Conservation (phyloP, 2,888 invertebrate genomes). For the Pocota personata region DNA sequence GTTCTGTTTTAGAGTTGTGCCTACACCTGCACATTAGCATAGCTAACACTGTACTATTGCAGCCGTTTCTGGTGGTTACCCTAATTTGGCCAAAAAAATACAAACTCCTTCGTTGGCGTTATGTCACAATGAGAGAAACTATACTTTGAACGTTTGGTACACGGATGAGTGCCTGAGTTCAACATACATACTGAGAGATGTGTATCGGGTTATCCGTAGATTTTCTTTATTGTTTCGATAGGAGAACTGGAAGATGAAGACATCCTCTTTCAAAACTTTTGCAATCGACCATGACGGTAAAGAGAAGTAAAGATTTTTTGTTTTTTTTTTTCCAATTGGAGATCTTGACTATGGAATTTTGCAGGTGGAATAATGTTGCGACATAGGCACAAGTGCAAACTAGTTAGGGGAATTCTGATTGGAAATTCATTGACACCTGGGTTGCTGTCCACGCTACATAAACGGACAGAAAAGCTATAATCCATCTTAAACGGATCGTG, state of each 20-base stretch:
- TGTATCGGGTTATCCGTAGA: conserved; percentile 39
- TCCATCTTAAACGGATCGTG: no score
- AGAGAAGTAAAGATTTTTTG: background rate
- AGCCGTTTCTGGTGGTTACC: conserved; percentile 54
- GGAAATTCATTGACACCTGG: no score
- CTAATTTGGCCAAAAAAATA: conserved; percentile 61
- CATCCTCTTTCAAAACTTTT: conserved; percentile 28
- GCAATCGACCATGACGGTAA: conserved; percentile 46
- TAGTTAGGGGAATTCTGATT: background rate
- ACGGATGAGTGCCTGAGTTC: conserved; percentile 32
- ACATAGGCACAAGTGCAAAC: background rate
- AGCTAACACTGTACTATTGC: conserved; percentile 30
- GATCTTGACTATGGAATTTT: conserved; percentile 1
- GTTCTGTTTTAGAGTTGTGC: conserved; percentile 4
- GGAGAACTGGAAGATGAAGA: conserved; percentile 30
- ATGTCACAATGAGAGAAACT: conserved; percentile 71
- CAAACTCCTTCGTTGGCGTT: conserved; percentile 55
- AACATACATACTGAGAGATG: conserved; percentile 33
- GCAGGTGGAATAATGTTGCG: conserved; percentile 22
- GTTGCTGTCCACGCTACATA: no score
- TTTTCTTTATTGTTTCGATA: conserved; percentile 17
- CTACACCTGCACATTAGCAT: conserved; percentile 71
- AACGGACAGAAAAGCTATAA: no score
- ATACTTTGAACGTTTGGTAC: background rate
- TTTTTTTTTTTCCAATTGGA: conserved; percentile 19